Percentiles rank a stretch among this genome's conserved stretches.
phyloP scores from a whole-genome alignment of 2,797 vertebrate species.

The Falco concolor region DNA sequence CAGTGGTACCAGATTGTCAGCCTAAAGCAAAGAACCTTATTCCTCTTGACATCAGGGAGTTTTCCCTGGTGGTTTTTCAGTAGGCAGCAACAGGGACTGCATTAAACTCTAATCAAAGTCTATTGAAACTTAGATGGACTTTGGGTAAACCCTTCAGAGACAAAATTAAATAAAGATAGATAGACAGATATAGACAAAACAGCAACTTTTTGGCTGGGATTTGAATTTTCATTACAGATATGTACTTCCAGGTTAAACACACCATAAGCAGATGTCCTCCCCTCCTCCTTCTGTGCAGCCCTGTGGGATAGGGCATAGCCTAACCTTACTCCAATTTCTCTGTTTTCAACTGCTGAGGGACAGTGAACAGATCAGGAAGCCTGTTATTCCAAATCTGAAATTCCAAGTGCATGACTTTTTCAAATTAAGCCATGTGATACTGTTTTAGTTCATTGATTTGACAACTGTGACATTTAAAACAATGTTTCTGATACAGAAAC shows the following conservation, averaged over 20 bases:
- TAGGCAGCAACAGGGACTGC: neutral
- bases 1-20: neutral
- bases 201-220: neutral
- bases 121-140: neutral
- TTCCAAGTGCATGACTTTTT: conserved; percentile 58
- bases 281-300: neutral
- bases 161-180: neutral
- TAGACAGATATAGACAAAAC: neutral
- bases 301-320: neutral
- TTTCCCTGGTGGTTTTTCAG: neutral
- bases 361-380: conserved; percentile 57
- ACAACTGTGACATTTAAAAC: conserved; percentile 63
- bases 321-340: neutral
- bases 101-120: neutral
- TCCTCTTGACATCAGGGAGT: neutral
- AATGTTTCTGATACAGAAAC: conserved; percentile 61
- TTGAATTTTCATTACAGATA: neutral
- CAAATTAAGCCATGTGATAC: conserved; percentile 59
- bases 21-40: neutral
- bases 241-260: neutral
- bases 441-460: conserved; percentile 62
- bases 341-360: conserved; percentile 44
- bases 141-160: neutral
- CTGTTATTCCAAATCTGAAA: conserved; percentile 49
- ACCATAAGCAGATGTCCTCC: neutral